Conservation (phyloP, 2,888 invertebrate species). For the Eledone cirrhosa region DNA sequence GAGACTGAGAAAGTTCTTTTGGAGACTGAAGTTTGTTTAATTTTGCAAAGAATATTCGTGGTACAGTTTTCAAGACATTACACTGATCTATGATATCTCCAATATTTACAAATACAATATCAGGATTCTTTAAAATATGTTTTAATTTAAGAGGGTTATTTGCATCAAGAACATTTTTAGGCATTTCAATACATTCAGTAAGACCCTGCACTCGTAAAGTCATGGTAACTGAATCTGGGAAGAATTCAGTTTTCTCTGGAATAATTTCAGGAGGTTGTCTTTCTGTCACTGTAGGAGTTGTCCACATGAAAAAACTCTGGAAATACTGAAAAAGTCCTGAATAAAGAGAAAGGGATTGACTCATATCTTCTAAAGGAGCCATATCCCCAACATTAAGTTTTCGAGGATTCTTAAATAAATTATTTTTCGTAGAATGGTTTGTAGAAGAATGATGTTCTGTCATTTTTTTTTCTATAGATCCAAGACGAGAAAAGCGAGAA, state of each 20-base stretch:
- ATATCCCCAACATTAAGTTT: slow-evolving; percentile 5
- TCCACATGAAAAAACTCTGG: slow-evolving; percentile 23
- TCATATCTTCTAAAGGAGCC: slow-evolving; percentile 5
- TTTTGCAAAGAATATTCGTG: slow-evolving; percentile 49
- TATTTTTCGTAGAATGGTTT: not conserved
- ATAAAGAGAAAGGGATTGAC: slow-evolving; percentile 20
- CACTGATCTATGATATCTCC: slow-evolving; percentile 45
- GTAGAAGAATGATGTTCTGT: slow-evolving; percentile 5
- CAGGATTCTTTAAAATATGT: slow-evolving; percentile 42
- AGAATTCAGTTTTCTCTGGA: not conserved
- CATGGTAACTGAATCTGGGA: not conserved
- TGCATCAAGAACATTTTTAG: not conserved
- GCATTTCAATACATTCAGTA: not conserved
- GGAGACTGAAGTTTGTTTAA: slow-evolving; percentile 50
- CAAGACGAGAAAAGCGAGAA: slow-evolving; percentile 39
- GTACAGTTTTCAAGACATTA: slow-evolving; percentile 38
- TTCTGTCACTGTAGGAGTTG: not conserved
- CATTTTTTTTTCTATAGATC: slow-evolving; percentile 21
- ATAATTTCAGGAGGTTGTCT: slow-evolving; percentile 9
- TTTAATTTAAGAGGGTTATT: slow-evolving; percentile 34
- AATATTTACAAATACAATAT: slow-evolving; percentile 51
- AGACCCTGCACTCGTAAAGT: slow-evolving; percentile 43
- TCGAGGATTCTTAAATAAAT: slow-evolving; percentile 11
- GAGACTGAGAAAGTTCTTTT: slow-evolving; percentile 40
- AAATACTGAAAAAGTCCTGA: slow-evolving; percentile 24